Base-by-base conservation (phyloP, 2,888 invertebrate genomes). In the Melangyna quadrimaculata region DNA sequence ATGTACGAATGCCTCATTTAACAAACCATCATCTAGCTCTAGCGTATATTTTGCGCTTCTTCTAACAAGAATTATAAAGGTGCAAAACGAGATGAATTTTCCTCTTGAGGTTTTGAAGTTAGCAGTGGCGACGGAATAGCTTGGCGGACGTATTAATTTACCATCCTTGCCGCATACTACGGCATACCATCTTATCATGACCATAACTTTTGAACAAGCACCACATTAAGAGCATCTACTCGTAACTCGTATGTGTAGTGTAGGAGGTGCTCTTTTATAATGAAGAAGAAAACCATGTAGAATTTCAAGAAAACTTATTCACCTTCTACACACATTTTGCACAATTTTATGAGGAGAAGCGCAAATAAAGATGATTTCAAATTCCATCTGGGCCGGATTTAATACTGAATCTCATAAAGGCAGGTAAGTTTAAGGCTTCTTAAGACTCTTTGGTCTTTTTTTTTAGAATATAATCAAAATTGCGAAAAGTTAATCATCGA, bases 1-100 rank as follows among this genome's bases (percentile, higher is more conserved):
- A n/a, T n/a, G n/a, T n/a, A 45, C 24, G 27, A 81, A 67, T 67
- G 72, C 61, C 72, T 73, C 72, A 78, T 82, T 72, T 82, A 82
- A 72, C 71, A 67, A 59, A 63, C 48, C 24, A 65, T 59, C n/a
- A n/a, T n/a, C n/a, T n/a, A n/a, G n/a, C n/a, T n/a, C 55, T 9
- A 45, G 29, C 29, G 55, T 51, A 51, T 53, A 55, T 55, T 29
- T 55, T 29, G 29, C n/a, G 53, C 53, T 53, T 32, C 55, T 55
- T 55, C 10, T 32, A 55, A 32, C 17, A 32, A 32, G 14, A 51
- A 27, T 19, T 51, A 40, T 35, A 51, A 78, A 77, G 72, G 77
- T 78, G 67, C 65, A 61, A 53, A 32, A 17, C 17, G 55, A 61
- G 61, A 69, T 61, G 53, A 17, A 69, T 69, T 45, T 72, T 48